Evolutionary conservation across 2,797 vertebrate species (phyloP), one percentile per base, ranked within the genome.

Genomic region (Cheirogaleus major): DNA sequence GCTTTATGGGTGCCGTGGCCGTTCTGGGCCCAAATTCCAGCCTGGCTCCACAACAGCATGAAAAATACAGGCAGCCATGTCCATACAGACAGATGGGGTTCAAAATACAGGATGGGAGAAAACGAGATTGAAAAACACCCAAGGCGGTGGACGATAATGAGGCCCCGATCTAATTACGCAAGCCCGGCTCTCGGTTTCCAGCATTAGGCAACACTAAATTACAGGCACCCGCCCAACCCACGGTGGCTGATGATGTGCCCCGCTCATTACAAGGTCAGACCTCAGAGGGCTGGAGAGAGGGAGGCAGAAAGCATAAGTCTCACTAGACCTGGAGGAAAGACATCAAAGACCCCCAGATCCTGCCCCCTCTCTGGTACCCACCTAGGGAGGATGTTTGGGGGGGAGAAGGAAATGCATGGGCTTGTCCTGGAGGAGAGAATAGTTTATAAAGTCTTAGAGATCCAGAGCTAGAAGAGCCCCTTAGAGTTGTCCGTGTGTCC

Each of bases 151-250:
- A 75, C 3, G 0, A 69, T 93, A 90, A 97, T 83, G 95, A 95
- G 86, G 76, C 57, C 72, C 69, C 15, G 8, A 27, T 65, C 86
- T 96, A 86, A 96, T 86, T 79, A 70, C 10, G 2, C 90, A 80
- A 82, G 91, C 45, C 38, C 15, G 1, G 43, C 90, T 70, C 88
- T 89, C 57, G 6, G 61, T 91, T 69, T 87, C 67, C 57, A 65
- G 61, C 85, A n/a, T 91, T 91, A 91, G 91, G 95, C 94, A 96
- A 97, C 59, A 43, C 72, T 85, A 81, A 86, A 90, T 91, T 38
- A 32, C 43, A 95, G 97, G 95, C 97, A 94, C 76, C 30, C 57
- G 1, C 86, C 95, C 96, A 96, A 88, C 96, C 97, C 95, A 32
- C 93, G 50, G 91, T 0, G n/a, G 61, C 93, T 91, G 93, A 93